Base-by-base conservation (phyloP, 2,888 invertebrate species). In the Xestobium rufovillosum region DNA sequence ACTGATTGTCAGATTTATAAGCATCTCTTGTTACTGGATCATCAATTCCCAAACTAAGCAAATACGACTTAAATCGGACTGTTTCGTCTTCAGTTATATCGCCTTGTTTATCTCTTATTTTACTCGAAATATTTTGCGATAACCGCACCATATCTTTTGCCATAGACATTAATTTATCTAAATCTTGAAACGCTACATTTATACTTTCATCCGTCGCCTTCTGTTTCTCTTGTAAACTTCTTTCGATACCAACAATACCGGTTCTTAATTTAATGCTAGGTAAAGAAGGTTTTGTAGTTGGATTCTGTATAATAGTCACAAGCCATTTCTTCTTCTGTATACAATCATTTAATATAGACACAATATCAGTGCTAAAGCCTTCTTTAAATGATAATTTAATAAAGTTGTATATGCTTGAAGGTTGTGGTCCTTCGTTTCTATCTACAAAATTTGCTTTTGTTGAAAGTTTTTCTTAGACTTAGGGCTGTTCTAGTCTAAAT, bases 11-110 rank as follows among this genome's bases (percentile, higher is more conserved):
- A 36, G 82, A 84, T 57, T 86, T 84, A 58, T 83, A 91, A 8
- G 86, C 78, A 55, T 90, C 90, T 57, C 94, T 78, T 0, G 96
- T 97, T 0, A 97, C 97, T 1, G 97, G 97, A 70, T 98, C 96
- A 57, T 92, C 91, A 48, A 98, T 94, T 50, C 98, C 98, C 55
- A 98, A 73, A 61, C 95, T 96, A 69, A 98, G 76, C 31, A 98
- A 70, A 62, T 97, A 95, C 0, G 95, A 85, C 61, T 97, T 96
- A 62, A 98, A 97, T 52, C 84, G 78, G 3, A 95, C 78, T 4
- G 97, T 97, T 70, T 97, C 97, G 68, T 98, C 96, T 65, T 96
- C 94, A 3, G 91, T 90, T 46, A 96, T 89, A 56, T 91, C 89
- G 26, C 94, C 95, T 70, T 94, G 89, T 59, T 87, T 85, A 52